phyloP scores from a whole-genome alignment of 1,140 invertebrate genomes.

The Elymnias hypermnestra region DNA sequence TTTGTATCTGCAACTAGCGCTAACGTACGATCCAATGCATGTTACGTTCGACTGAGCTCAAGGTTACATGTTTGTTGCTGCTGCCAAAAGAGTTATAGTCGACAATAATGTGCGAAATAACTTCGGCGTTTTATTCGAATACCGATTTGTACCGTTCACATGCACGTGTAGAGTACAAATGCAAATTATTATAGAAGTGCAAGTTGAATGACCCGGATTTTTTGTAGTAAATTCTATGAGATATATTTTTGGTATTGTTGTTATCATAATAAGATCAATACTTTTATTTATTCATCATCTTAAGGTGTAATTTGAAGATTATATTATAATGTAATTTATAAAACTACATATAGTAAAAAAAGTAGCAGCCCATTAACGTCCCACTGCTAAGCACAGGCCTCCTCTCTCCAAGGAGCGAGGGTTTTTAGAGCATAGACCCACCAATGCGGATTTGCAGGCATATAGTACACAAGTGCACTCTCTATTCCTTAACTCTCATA shows the following conservation, averaged over 20 bases:
- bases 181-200: background rate
- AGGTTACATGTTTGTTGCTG: constrained; percentile 8
- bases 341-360: no score
- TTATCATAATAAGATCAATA: background rate
- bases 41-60: constrained; percentile 18
- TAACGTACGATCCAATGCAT: background rate
- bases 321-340: no score
- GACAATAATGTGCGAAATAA: background rate
- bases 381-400: no score
- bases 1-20: constrained; percentile 1
- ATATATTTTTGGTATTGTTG: background rate
- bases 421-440: no score
- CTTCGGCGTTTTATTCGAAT: background rate
- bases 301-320: no score
- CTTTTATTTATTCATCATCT: background rate
- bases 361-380: no score
- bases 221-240: background rate
- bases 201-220: background rate
- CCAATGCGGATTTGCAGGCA: no score
- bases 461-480: no score
- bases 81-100: background rate
- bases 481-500: no score
- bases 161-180: background rate
- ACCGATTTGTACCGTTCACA: background rate
- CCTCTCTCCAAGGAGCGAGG: no score